Evolutionary conservation across 2,113 vertebrate species (phyloP).

Genomic region (Mormyrus iriodes): DNA sequence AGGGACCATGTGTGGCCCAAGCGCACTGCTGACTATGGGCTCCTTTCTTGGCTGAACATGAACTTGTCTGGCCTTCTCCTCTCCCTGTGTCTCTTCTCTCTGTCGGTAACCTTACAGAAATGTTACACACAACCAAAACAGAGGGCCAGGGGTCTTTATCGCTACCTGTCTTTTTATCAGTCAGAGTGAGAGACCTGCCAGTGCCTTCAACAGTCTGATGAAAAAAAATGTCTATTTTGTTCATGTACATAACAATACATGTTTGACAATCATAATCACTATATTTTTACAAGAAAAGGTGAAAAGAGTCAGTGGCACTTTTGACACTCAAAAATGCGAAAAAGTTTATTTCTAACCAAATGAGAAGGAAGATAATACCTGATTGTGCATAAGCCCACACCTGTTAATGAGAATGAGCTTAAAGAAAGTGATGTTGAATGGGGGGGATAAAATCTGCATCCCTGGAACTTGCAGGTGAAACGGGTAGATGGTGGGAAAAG

Average conservation of each 20-base stretch:
- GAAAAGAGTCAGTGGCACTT: conserved; percentile 25
- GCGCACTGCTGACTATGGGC: neutral
- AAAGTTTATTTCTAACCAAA: neutral
- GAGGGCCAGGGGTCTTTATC: neutral
- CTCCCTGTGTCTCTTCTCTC: neutral
- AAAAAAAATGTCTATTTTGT: conserved; percentile 42
- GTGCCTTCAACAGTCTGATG: conserved; percentile 58
- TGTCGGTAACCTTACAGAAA: neutral
- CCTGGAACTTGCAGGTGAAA: neutral
- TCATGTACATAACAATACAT: conserved; percentile 34
- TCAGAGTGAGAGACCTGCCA: conserved; percentile 39
- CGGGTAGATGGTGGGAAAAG: neutral
- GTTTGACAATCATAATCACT: conserved; percentile 50
- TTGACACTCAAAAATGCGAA: neutral
- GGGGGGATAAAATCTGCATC: neutral
- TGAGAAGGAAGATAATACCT: neutral
- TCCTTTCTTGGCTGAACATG: neutral
- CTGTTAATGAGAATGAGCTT: neutral
- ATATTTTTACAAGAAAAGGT: conserved; percentile 45
- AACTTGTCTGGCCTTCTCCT: neutral
- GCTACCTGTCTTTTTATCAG: conserved; percentile 34
- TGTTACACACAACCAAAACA: neutral
- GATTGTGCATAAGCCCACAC: neutral
- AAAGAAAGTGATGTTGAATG: neutral
- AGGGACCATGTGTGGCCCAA: conserved; percentile 27